Evolutionary conservation across 2,797 vertebrate genomes (phyloP).

Genomic region (Telmatherina bonti): DNA sequence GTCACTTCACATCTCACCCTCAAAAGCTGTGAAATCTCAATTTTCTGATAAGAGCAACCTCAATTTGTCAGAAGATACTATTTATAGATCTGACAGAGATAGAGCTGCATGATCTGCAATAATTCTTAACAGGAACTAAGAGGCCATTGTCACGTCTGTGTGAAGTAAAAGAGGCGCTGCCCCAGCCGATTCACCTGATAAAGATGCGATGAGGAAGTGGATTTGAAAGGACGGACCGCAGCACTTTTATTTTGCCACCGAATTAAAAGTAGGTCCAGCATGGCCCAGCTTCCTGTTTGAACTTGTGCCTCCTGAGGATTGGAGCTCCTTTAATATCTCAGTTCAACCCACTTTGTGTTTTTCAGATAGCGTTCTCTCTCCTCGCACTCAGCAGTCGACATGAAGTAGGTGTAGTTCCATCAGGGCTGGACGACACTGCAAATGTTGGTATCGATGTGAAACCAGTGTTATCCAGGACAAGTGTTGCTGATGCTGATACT

Average conservation of each 20-base stretch:
- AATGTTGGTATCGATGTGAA: too few relatives aligned
- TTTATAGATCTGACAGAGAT: conserved; percentile 81
- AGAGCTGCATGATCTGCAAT: conserved; percentile 56
- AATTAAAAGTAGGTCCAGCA: conserved; percentile 51
- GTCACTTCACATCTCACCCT: conserved; percentile 74
- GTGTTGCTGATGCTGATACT: too few relatives aligned
- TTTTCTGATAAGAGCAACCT: conserved; percentile 85
- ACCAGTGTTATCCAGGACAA: too few relatives aligned
- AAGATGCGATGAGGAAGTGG: conserved; percentile 59
- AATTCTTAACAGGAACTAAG: conserved; percentile 74
- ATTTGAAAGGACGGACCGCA: conserved; percentile 57
- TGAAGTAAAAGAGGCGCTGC: conserved; percentile 50
- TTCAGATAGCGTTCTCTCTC: conserved; percentile 21
- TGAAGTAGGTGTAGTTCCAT: conserved; percentile 10
- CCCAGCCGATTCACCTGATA: conserved; percentile 59
- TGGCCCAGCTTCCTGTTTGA: conserved; percentile 61
- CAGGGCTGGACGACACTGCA: too few relatives aligned
- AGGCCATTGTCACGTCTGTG: conserved; percentile 63
- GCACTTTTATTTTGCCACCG: conserved; percentile 49
- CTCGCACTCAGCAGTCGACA: conserved; percentile 19
- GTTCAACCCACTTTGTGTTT: conserved; percentile 60
- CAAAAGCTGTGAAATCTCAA: conserved; percentile 80
- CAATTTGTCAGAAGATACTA: conserved; percentile 83
- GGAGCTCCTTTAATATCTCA: conserved; percentile 62
- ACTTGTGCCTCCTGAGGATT: conserved; percentile 48